A percentile compares a stretch with the other conserved stretches of the same genome.
These are phyloP conservation scores for Petrocephalus zakoni DNA, from an alignment of 2,113 vertebrate genomes.

Conservation along the genomic window DNA sequence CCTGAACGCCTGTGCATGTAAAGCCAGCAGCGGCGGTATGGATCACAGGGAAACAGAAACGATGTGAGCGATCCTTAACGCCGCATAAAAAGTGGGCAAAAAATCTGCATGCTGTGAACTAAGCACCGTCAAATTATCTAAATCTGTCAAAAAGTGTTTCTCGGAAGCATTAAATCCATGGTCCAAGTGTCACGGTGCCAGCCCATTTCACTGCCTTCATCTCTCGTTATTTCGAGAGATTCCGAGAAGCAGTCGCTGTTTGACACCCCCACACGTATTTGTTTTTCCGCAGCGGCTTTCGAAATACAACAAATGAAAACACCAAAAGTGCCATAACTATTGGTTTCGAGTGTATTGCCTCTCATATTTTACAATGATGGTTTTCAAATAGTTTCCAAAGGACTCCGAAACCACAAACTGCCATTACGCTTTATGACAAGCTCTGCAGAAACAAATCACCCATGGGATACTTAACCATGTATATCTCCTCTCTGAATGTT, in stretches of 20 bases:
- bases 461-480: not conserved
- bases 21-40: not conserved
- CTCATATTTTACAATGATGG: conserved; percentile 9
- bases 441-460: not conserved
- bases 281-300: not conserved
- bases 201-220: not conserved
- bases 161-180: not conserved
- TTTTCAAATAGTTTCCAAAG: not conserved
- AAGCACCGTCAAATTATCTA: not conserved
- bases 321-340: not conserved
- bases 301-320: not conserved
- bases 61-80: not conserved
- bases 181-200: not conserved
- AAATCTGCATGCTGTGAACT: not conserved
- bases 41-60: not conserved
- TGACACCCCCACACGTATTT: not conserved
- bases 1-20: not conserved
- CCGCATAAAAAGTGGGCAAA: not conserved
- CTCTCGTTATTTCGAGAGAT: not conserved
- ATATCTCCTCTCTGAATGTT: not conserved
- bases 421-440: not conserved
- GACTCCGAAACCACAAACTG: not conserved
- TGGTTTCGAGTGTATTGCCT: not conserved
- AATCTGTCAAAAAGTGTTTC: conserved; percentile 14
- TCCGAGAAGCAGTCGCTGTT: not conserved